Evolutionary conservation across 2,888 invertebrate species (phyloP), one percentile per base, ranked within the genome.

Genomic region (Agrotis clavis): DNA sequence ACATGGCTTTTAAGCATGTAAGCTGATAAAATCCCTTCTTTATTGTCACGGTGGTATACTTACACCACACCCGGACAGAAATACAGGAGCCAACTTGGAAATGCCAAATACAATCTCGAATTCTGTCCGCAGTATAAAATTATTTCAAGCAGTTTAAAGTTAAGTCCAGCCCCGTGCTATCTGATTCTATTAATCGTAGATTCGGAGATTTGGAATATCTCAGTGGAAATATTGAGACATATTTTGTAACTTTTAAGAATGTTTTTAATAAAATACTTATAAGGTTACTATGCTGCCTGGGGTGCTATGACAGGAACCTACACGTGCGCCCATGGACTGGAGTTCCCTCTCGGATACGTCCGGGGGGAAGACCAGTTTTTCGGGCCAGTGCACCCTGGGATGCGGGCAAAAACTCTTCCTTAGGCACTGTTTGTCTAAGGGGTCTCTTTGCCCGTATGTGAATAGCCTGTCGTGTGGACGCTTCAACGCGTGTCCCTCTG

Each of bases 81-180:
- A 78, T 80, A 53, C 80, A 68, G 71, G 71, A 84, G 75, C 70
- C 74, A 76, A 80, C 77, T 76, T 70, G 60, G 74, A 83, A 84
- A 84, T 85, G 79, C 74, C 77, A 75, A 85, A 82, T 74, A 74
- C 74, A 84, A 70, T 67, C 71, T 75, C 73, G 60, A 79, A 81
- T 74, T 79, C 71, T 74, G 59, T 71, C 60, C 54, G 48, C 25
- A 78, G 35, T 77, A 73, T 78, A 71, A 78, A 72, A 77, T 80
- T 71, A 73, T 72, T 83, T 61, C 54, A 71, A 57, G 62, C 63
- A 70, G 25, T 76, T 76, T 54, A 68, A 72, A 41, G 14, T 62
- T 48, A 54, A 56, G 60, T 62, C 35, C 18, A 35, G 30, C 30
- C n/a, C 62, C 13, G 41, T n/a, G 59, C 18, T 71, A 86, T 84